Conservation (phyloP, 2,113 vertebrate genomes). For the Zosterops borbonicus region DNA sequence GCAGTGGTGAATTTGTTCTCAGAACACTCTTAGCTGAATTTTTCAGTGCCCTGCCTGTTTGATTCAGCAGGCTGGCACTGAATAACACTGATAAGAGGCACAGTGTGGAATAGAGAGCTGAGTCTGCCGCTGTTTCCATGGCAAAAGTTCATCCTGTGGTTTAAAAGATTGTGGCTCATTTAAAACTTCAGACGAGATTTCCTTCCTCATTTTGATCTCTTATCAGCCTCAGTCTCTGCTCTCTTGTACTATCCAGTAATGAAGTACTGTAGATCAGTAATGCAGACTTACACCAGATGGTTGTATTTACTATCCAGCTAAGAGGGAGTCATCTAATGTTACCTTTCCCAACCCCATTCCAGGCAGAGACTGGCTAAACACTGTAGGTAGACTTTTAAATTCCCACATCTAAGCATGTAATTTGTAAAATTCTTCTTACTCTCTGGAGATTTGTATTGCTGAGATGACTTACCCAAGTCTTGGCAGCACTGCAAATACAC, state of each 20-base stretch:
- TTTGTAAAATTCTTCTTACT: background rate
- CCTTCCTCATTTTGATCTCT: background rate
- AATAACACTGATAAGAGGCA: background rate
- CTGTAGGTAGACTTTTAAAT: background rate
- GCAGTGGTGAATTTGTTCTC: background rate
- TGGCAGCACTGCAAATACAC: background rate
- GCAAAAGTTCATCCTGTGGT: background rate
- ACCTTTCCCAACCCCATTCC: background rate
- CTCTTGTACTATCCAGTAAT: background rate
- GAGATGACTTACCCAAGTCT: background rate
- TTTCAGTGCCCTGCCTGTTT: background rate
- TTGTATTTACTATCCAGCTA: background rate
- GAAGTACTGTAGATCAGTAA: background rate
- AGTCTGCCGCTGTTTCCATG: background rate
- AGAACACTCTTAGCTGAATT: background rate
- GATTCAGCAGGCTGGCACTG: background rate
- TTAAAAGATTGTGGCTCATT: background rate
- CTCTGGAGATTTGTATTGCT: background rate
- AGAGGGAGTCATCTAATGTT: background rate
- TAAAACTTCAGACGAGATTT: background rate
- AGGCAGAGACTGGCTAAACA: background rate
- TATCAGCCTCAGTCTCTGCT: background rate
- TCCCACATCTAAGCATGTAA: background rate
- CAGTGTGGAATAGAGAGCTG: background rate
- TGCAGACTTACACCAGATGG: background rate